Conservation (phyloP, 1,140 invertebrate genomes). For the Leptonema lineaticorne region DNA sequence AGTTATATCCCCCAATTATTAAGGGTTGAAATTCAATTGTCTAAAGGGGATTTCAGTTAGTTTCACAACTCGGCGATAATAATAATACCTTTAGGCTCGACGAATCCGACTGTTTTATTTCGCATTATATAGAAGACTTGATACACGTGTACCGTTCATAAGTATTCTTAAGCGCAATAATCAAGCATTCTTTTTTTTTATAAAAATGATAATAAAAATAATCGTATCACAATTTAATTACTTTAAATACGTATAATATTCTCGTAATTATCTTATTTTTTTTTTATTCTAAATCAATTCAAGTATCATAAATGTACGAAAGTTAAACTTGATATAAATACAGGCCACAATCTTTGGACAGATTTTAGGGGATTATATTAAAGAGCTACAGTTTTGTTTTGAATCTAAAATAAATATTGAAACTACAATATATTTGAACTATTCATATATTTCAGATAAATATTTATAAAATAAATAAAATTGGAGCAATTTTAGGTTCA, state of each 20-base stretch:
- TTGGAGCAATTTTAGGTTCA: no score
- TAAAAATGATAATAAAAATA: no score
- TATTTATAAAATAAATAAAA: no score
- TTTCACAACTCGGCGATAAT: slow-evolving; percentile 33
- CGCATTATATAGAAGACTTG: slow-evolving; percentile 5
- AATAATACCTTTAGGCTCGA: slow-evolving; percentile 35
- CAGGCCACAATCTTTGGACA: background rate
- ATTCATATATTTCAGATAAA: no score
- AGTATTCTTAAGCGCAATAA: no score
- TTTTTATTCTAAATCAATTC: background rate
- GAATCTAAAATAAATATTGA: no score
- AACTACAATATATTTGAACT: no score
- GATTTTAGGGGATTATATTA: no score
- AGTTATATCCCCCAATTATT: slow-evolving; percentile 43
- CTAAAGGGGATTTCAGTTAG: slow-evolving; percentile 40
- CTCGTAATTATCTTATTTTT: background rate
- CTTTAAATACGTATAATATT: background rate
- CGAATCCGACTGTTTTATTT: slow-evolving; percentile 20
- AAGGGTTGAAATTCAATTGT: slow-evolving; percentile 42
- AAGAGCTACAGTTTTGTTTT: no score
- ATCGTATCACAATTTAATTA: background rate
- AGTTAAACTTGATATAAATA: no score
- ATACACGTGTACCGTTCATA: background rate
- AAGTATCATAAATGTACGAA: no score
- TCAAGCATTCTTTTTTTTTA: no score